A percentile compares a stretch with the other conserved stretches of the same genome.
These are phyloP conservation scores for Elephas maximus DNA, from an alignment of 2,113 vertebrate genomes.

Conservation along the genomic window DNA sequence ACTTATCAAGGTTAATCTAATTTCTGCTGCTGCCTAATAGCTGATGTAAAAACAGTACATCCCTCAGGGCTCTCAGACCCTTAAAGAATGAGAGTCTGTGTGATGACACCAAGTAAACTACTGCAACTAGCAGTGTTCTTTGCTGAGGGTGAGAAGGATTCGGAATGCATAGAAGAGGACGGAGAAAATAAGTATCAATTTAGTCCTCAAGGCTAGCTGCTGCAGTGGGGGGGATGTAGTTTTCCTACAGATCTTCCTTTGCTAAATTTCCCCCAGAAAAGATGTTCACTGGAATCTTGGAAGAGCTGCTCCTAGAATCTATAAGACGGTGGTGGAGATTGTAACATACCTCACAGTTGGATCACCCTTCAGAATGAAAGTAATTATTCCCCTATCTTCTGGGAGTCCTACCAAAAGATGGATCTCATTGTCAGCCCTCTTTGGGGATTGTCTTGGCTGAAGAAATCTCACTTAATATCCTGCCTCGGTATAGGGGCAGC, in stretches of 20 bases:
- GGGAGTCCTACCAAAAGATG: background rate
- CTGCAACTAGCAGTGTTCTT: background rate
- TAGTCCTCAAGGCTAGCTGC: background rate
- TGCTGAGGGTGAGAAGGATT: background rate
- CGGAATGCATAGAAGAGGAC: background rate
- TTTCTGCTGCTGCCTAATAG: background rate
- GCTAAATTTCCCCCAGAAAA: background rate
- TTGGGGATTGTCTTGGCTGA: background rate
- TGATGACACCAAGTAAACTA: background rate
- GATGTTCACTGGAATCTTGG: background rate
- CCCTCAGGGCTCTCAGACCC: background rate
- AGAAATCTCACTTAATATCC: background rate
- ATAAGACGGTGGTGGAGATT: background rate
- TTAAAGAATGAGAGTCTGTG: background rate
- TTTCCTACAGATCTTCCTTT: background rate
- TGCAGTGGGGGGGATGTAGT: fast-evolving
- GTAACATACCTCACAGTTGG: background rate
- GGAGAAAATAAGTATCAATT: background rate
- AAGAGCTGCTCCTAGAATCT: background rate
- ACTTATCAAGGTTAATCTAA: background rate
- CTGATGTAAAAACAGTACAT: background rate
- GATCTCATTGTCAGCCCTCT: background rate
- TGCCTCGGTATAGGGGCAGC: too few relatives aligned
- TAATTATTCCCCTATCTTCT: background rate
- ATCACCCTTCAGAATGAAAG: background rate